A percentile compares a stretch with the other conserved stretches of the same genome.
phyloP scores from a whole-genome alignment of 2,888 invertebrate genomes.

The Drosophila rellima region DNA sequence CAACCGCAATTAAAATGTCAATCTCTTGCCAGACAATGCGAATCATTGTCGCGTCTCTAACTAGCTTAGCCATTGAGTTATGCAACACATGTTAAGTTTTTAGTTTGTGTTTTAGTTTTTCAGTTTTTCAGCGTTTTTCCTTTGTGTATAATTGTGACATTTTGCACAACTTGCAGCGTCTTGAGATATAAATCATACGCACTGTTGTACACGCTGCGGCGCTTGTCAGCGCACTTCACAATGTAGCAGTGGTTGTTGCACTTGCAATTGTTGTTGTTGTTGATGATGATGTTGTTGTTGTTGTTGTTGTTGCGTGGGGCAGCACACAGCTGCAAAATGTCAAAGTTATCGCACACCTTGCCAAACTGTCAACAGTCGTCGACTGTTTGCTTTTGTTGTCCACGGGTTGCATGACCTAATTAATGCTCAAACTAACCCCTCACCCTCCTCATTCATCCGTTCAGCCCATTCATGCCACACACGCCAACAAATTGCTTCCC shows the following conservation, averaged over 20 bases:
- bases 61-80: constrained; percentile 38
- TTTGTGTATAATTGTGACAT: constrained; percentile 62
- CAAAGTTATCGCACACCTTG: constrained; percentile 65
- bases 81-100: constrained; percentile 51
- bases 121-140: constrained; percentile 1
- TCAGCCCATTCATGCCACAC: constrained; percentile 6
- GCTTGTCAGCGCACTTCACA: constrained; percentile 40
- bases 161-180: constrained; percentile 60
- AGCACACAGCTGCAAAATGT: constrained; percentile 53
- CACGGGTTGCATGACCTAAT: constrained; percentile 74
- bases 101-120: constrained; percentile 13
- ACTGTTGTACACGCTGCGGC: constrained; percentile 52
- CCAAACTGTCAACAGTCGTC: constrained; percentile 63
- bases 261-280: constrained; percentile 8
- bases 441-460: neutral
- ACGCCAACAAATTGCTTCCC: constrained; percentile 1
- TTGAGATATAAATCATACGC: constrained; percentile 75
- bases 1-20: constrained; percentile 75
- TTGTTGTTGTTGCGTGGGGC: constrained; percentile 49
- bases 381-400: constrained; percentile 33
- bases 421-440: constrained; percentile 46
- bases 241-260: neutral
- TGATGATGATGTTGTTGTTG: constrained; percentile 24
- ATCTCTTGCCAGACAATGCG: constrained; percentile 52
- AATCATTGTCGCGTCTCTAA: constrained; percentile 25